These are phyloP conservation scores for Promerops cafer DNA, from an alignment of 2,113 vertebrate species.

Conservation along the genomic window DNA sequence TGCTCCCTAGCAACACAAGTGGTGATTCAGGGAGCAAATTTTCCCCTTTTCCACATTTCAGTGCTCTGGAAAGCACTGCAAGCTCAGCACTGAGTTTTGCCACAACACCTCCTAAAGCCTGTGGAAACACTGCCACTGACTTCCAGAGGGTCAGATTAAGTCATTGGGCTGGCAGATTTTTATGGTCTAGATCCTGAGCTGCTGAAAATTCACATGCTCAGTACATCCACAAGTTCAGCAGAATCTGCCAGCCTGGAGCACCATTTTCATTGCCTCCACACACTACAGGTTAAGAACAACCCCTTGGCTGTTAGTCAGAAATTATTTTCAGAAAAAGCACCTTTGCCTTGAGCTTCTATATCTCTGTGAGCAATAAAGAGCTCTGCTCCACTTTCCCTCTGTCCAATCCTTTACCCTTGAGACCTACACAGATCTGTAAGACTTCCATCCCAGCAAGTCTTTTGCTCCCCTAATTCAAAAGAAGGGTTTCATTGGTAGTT, in stretches of 20 bases:
- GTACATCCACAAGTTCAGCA: neutral
- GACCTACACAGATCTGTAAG: neutral
- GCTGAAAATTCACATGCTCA: neutral
- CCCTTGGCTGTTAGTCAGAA: neutral
- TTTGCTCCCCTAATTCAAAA: neutral
- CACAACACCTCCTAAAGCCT: neutral
- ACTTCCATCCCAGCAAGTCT: neutral
- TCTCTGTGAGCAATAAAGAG: neutral
- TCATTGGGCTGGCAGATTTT: neutral
- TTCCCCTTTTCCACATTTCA: neutral
- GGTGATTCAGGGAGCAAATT: neutral
- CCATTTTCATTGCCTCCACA: neutral
- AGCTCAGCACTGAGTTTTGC: neutral
- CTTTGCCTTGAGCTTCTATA: neutral
- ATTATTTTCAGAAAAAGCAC: neutral
- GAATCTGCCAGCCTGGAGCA: neutral
- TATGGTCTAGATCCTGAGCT: neutral
- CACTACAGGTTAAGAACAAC: neutral
- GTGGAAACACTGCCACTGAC: neutral
- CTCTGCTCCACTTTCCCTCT: neutral
- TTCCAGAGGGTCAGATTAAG: neutral
- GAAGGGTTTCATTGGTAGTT: neutral
- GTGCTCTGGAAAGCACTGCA: neutral
- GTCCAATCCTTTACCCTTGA: neutral
- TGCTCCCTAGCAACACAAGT: neutral